Conservation (phyloP, 1,140 invertebrate genomes). For the Neoseiulus cucumeris region DNA sequence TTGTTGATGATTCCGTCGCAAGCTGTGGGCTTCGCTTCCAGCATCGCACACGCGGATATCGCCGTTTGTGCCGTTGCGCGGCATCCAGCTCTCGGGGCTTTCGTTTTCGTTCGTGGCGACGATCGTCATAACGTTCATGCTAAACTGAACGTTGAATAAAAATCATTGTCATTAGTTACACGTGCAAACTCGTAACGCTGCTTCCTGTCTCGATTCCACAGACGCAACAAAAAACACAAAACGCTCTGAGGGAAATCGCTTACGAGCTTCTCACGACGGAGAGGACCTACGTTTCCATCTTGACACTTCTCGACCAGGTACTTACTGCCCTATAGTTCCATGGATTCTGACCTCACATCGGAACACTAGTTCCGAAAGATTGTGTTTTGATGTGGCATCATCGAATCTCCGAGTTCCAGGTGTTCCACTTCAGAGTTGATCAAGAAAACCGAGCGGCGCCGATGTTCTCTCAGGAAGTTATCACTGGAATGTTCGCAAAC, state of each 20-base stretch:
- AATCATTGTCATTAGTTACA: too few species aligned
- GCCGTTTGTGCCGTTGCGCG: background rate
- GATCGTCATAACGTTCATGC: too few species aligned
- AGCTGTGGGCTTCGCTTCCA: slow-evolving; percentile 1
- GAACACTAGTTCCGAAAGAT: background rate
- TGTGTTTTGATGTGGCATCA: background rate
- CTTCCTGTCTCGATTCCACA: background rate
- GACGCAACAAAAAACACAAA: slow-evolving; percentile 14
- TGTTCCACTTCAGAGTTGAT: slow-evolving; percentile 34
- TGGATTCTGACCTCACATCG: background rate
- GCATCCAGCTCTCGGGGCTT: background rate
- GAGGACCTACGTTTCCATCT: slow-evolving; percentile 31
- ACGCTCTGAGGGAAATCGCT: slow-evolving; percentile 30
- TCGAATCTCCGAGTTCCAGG: slow-evolving; percentile 22
- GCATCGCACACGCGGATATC: background rate
- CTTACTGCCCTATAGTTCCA: background rate
- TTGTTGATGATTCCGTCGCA: background rate
- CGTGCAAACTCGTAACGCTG: too few species aligned
- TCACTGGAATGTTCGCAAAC: slow-evolving; percentile 38
- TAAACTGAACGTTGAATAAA: too few species aligned
- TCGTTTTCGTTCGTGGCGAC: background rate
- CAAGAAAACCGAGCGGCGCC: slow-evolving; percentile 31
- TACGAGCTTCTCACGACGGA: slow-evolving; percentile 34
- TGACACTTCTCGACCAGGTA: slow-evolving; percentile 36
- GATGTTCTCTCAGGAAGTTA: slow-evolving; percentile 32